These are phyloP conservation scores for Pedicia rivosa DNA, from an alignment of 2,888 invertebrate genomes.

Conservation along the genomic window DNA sequence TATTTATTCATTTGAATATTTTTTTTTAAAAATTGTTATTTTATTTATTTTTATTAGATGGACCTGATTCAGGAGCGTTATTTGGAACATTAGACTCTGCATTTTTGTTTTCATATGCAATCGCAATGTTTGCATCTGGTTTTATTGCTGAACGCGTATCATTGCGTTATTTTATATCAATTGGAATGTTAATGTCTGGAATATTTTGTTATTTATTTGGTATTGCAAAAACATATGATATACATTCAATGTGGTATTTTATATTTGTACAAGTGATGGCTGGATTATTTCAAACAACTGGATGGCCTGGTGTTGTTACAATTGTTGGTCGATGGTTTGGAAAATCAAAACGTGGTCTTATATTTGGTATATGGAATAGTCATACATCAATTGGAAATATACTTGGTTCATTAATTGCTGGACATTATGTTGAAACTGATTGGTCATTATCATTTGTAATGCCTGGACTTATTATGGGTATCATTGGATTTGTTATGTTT, in stretches of 20 bases:
- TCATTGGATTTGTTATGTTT: conserved; percentile 56
- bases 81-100: conserved; percentile 81
- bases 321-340: conserved; percentile 97
- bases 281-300: conserved; percentile 82
- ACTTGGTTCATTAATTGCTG: conserved; percentile 76
- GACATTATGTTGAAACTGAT: conserved; percentile 64
- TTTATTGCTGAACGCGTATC: conserved; percentile 86
- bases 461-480: conserved; percentile 69
- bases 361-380: conserved; percentile 95
- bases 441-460: conserved; percentile 89
- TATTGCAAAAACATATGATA: conserved; percentile 59
- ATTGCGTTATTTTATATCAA: conserved; percentile 73
- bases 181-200: conserved; percentile 83
- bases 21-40: not conserved
- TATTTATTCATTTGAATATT: conserved; percentile 4
- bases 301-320: conserved; percentile 92
- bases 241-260: conserved; percentile 73
- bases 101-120: conserved; percentile 82
- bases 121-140: conserved; percentile 82
- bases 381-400: conserved; percentile 95
- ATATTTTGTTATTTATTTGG: conserved; percentile 80
- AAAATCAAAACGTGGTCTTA: conserved; percentile 72
- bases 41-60: conserved; percentile 34
- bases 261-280: conserved; percentile 70
- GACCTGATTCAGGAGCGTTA: conserved; percentile 51